Evolutionary conservation across 2,888 invertebrate genomes (phyloP), one percentile per base, ranked within the genome.

Genomic region (Cantharis flavilabris): DNA sequence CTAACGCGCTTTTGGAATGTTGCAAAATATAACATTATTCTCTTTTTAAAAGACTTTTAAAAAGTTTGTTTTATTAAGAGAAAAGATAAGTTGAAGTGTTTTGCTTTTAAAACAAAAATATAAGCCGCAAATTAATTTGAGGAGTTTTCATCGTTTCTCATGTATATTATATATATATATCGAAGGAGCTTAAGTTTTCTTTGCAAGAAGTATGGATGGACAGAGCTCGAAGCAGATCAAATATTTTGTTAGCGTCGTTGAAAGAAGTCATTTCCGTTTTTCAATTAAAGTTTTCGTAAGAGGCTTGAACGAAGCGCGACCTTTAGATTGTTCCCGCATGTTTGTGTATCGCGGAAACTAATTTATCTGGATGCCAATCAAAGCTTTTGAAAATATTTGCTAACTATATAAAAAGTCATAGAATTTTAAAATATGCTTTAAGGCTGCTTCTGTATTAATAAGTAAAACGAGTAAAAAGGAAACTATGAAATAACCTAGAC

Each of bases 311-410:
- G 75, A 76, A 79, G 79, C 79, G 77, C 76, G 76, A 77, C 71
- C 78, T 76, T 65, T 69, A 69, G 72, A 73, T 77, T 77, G 77
- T 77, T 77, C 77, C 80, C 80, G 81, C 80, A 81, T 83, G 79
- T 78, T 82, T 83, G 81, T 83, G 81, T 84, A 82, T 82, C 80
- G 81, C 81, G 74, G 80, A 82, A 83, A 82, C 83, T 83, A 83
- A 83, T 83, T 83, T 83, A 81, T 83, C 81, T 77, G 80, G 79
- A 81, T 80, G 83, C 83, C 83, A 84, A 84, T 84, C 83, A 83
- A 81, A 82, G 74, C 79, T 79, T 80, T 81, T 80, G 82, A 78
- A 82, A 82, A 82, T 81, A 83, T 83, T 82, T 80, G 80, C 82
- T 81, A 80, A 80, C 80, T 78, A 80, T 76, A 71, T 69, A 69